A percentile compares a stretch with the other conserved stretches of the same genome.
phyloP scores from a whole-genome alignment of 2,797 vertebrate species.

The Acanthurus leucopareius region DNA sequence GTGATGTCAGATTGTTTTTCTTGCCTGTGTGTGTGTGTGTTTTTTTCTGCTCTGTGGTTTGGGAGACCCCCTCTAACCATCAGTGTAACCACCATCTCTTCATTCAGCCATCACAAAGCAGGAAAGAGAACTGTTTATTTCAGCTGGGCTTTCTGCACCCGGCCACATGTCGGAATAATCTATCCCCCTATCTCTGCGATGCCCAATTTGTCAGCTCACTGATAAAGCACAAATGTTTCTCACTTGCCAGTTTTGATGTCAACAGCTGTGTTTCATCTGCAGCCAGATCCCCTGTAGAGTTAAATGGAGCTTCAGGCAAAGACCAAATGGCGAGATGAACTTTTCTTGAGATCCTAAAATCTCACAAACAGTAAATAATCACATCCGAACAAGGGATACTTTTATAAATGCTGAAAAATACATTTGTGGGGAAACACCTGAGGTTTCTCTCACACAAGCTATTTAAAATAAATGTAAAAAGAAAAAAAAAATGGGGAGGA shows the following conservation, averaged over 20 bases:
- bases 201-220: slow-evolving; percentile 80
- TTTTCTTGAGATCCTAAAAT: slow-evolving; percentile 26
- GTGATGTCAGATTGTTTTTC: slow-evolving; percentile 83
- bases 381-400: slow-evolving; percentile 6
- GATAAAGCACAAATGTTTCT: slow-evolving; percentile 79
- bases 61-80: slow-evolving; percentile 75
- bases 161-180: slow-evolving; percentile 72
- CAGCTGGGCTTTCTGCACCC: slow-evolving; percentile 65
- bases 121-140: slow-evolving; percentile 79
- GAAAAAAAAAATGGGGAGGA: slow-evolving; percentile 52
- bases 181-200: slow-evolving; percentile 70
- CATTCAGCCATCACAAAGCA: slow-evolving; percentile 73
- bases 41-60: slow-evolving; percentile 81
- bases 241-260: slow-evolving; percentile 71
- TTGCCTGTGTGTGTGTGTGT: slow-evolving; percentile 58
- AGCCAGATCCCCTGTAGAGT: slow-evolving; percentile 59
- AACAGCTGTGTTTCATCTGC: slow-evolving; percentile 77
- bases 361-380: slow-evolving; percentile 28
- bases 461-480: slow-evolving; percentile 12
- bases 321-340: slow-evolving; percentile 44
- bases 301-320: slow-evolving; percentile 55
- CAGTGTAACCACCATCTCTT: slow-evolving; percentile 68
- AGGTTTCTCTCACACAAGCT: slow-evolving; percentile 18
- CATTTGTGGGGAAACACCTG: slow-evolving; percentile 21
- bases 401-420: slow-evolving; percentile 26